These are phyloP conservation scores for Lamellibrachia columna DNA, from an alignment of 2,888 invertebrate species.

Conservation along the genomic window DNA sequence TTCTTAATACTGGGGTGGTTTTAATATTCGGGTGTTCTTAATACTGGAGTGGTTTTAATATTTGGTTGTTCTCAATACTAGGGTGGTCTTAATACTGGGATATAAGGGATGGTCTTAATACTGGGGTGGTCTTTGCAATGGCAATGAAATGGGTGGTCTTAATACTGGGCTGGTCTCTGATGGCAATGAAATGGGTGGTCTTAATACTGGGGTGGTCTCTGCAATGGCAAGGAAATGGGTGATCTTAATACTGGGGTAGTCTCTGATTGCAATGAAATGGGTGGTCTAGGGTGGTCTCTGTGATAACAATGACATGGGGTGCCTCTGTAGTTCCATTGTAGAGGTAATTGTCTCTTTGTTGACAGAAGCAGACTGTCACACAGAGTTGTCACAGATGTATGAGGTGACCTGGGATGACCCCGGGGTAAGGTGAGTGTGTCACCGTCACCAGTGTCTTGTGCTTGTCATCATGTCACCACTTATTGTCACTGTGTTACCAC, in stretches of 20 bases:
- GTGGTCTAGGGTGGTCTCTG: too few relatives aligned
- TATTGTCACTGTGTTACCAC: neutral
- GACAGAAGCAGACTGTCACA: conserved; percentile 3
- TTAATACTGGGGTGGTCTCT: too few relatives aligned
- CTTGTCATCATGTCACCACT: neutral
- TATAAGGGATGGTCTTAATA: too few relatives aligned
- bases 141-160: too few relatives aligned
- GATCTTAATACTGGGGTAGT: neutral
- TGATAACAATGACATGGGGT: too few relatives aligned
- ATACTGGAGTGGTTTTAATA: neutral
- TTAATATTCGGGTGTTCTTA: neutral
- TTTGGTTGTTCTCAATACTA: too few relatives aligned
- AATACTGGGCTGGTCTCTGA: too few relatives aligned
- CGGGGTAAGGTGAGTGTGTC: conserved; percentile 52
- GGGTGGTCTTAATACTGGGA: too few relatives aligned
- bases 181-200: neutral
- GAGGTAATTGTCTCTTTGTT: neutral
- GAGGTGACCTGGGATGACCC: conserved; percentile 67
- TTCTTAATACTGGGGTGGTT: too few relatives aligned
- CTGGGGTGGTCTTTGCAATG: too few relatives aligned
- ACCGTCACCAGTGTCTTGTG: conserved; percentile 34
- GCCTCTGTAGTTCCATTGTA: neutral
- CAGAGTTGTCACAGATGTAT: conserved; percentile 51
- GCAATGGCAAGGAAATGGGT: too few relatives aligned
- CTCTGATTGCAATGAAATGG: too few relatives aligned